Evolutionary conservation across 1,140 invertebrate species (phyloP), one percentile per base, ranked within the genome.

Genomic region (Eueides isabella): DNA sequence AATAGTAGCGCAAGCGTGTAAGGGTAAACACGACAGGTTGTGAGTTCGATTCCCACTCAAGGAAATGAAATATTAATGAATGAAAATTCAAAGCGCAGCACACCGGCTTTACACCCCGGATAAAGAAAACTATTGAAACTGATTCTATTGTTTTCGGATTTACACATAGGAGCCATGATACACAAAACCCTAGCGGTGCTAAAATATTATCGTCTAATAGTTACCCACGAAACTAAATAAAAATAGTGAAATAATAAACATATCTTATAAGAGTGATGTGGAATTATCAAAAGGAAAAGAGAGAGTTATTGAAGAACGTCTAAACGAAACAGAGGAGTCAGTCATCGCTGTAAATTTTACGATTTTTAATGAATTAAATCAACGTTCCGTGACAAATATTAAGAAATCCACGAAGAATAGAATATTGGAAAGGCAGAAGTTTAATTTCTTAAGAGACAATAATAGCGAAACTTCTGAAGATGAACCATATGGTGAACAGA

Each of bases 391-490:
- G n/a, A n/a, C 41, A 19, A 48, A 48, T 7, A 48, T 9, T 16
- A 48, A 48, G 41, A 48, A 48, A 5, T 48, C 41, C 41, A 48
- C 19, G n/a, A 48, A 48, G n/a, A 48, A 48, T 19, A 48, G n/a
- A 48, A 48, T 48, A 48, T 48, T 2, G 2, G 41, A 19, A 16
- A 16, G 41, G 7, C 41, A 5, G n/a, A 19, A 19, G 2, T 48
- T 19, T 11, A 19, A n/a, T 19, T 48, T 7, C 19, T 19, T 23
- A 6, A 48, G 19, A n/a, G 41, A 19, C 16, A 38, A 38, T 48
- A 48, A 23, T 19, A 48, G n/a, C 41, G 41, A 48, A 7, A 48
- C 41, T 6, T 48, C 41, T 48, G 41, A 48, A 48, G 41, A 48
- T n/a, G 41, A 48, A 48, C 16, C n/a, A 48, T 19, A 19, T 48